Percentiles rank a stretch among this genome's conserved stretches.
Conservation (phyloP, 2,888 invertebrate species). For the Pristionchus maxplancki region DNA sequence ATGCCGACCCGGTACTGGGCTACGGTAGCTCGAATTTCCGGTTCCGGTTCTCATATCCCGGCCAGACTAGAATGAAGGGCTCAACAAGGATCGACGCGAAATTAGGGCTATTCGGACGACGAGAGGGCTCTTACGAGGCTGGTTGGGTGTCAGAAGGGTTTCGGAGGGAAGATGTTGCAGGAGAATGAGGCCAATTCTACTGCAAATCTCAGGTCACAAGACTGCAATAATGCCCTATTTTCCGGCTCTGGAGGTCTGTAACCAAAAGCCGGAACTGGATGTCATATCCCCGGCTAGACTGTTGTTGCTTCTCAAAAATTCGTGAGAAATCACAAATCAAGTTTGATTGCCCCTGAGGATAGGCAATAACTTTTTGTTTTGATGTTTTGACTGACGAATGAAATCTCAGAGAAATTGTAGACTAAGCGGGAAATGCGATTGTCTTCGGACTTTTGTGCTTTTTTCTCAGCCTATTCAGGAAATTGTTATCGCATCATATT, state of each 20-base stretch:
- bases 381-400: background rate
- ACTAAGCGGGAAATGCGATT: background rate
- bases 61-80: background rate
- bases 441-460: background rate
- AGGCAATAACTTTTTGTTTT: background rate
- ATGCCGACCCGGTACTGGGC: background rate
- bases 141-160: slow-evolving; percentile 1
- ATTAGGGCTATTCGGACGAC: background rate
- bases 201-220: no score
- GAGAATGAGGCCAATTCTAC: background rate
- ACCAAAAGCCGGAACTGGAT: no score
- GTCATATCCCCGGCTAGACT: no score
- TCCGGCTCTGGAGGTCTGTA: no score
- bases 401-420: background rate
- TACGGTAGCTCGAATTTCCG: no score
- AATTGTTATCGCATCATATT: background rate
- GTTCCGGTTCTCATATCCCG: background rate
- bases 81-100: background rate
- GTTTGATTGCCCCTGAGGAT: background rate
- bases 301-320: background rate
- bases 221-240: no score
- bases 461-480: no score
- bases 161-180: background rate
- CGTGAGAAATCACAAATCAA: background rate
- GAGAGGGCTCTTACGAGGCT: background rate